A percentile compares a stretch with the other conserved stretches of the same genome.
phyloP scores from a whole-genome alignment of 2,888 invertebrate species.

The Latrodectus hesperus region DNA sequence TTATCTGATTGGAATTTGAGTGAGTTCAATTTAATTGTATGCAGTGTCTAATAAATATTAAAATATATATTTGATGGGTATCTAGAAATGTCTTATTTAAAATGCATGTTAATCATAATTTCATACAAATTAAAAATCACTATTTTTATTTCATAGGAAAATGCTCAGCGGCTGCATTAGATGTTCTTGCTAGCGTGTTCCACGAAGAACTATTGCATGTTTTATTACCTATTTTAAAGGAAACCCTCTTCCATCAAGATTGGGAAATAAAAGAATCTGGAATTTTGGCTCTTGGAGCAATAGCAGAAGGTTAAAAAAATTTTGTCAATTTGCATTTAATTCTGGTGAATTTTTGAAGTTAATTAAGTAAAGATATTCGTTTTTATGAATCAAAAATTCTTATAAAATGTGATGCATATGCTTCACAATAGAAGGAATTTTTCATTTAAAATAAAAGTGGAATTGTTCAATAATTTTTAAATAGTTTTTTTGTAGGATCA shows the following conservation, averaged over 20 bases:
- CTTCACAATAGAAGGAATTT: no score
- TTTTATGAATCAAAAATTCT: neutral
- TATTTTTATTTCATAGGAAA: constrained; percentile 80
- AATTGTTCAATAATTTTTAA: no score
- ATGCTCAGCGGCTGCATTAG: constrained; percentile 98
- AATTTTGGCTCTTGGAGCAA: constrained; percentile 93
- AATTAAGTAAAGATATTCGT: neutral
- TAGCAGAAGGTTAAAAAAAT: constrained; percentile 79
- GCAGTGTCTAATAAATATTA: no score
- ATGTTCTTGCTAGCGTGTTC: constrained; percentile 97
- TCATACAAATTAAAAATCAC: neutral
- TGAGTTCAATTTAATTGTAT: constrained; percentile 73
- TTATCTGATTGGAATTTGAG: constrained; percentile 97
- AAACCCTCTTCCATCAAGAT: constrained; percentile 93
- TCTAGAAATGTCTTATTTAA: no score
- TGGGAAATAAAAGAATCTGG: constrained; percentile 98
- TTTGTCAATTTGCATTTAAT: neutral
- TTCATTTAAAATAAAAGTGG: no score
- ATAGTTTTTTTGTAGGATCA: no score
- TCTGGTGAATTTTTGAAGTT: neutral
- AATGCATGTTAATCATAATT: no score
- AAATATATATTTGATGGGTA: no score
- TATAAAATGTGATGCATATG: neutral
- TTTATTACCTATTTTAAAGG: constrained; percentile 95
- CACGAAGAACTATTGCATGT: constrained; percentile 94